Evolutionary conservation across 1,140 invertebrate genomes (phyloP).

Genomic region (Drosophila repletoides): DNA sequence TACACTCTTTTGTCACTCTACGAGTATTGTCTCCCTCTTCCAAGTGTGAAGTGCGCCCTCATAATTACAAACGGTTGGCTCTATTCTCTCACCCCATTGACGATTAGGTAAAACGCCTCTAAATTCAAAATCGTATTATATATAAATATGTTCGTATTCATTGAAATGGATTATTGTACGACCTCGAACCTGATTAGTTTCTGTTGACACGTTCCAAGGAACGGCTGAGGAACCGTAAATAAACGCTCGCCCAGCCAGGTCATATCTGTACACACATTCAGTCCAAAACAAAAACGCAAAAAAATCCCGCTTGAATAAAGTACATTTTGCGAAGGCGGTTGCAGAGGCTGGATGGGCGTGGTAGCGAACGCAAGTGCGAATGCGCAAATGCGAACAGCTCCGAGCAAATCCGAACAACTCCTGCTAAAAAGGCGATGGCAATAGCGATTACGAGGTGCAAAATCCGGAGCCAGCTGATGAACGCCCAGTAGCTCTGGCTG

Average conservation of each 20-base stretch:
- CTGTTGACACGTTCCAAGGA: constrained; percentile 59
- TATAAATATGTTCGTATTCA: constrained; percentile 25
- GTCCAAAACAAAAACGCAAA: not conserved
- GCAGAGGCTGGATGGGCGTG: constrained; percentile 63
- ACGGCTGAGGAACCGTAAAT: not conserved
- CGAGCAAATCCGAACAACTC: not conserved
- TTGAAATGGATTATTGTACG: constrained; percentile 49
- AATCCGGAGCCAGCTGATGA: constrained; percentile 52
- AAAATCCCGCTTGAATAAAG: constrained; percentile 39
- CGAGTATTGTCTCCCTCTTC: not conserved
- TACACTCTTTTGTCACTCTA: not conserved
- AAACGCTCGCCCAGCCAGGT: constrained; percentile 4
- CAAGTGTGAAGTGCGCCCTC: constrained; percentile 47
- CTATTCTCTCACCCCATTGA: constrained; percentile 41
- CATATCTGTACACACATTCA: not conserved
- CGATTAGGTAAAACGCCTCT: not conserved
- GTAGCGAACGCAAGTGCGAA: constrained; percentile 48
- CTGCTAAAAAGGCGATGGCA: not conserved
- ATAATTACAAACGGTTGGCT: constrained; percentile 56
- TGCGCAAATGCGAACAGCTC: constrained; percentile 27
- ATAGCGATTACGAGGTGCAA: constrained; percentile 55
- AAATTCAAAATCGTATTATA: constrained; percentile 47
- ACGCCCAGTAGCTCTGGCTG: constrained; percentile 35
- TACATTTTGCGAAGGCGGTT: constrained; percentile 53
- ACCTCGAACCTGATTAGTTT: constrained; percentile 60